phyloP scores from a whole-genome alignment of 2,797 vertebrate species.

The Arrhamphus sclerolepis region DNA sequence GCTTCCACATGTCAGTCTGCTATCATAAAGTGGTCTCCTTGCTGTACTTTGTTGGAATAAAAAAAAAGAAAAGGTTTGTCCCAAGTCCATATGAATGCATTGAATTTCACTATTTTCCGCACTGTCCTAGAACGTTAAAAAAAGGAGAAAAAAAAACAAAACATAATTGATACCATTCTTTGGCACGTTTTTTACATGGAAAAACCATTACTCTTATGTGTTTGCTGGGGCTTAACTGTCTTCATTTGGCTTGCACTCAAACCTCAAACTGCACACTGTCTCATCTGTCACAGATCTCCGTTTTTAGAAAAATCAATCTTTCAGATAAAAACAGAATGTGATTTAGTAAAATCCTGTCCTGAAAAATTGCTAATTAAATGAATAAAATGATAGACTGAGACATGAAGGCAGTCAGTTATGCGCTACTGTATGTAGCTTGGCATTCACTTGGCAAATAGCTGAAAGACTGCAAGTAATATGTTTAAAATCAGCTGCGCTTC shows the following conservation, averaged over 20 bases:
- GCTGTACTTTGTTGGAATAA: no score
- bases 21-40: conserved; percentile 31
- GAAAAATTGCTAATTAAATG: conserved; percentile 15
- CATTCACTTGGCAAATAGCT: not conserved
- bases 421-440: conserved; percentile 3
- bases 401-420: conserved; percentile 12
- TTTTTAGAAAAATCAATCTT: conserved; percentile 24
- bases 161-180: conserved; percentile 33
- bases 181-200: conserved; percentile 27
- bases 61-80: not conserved
- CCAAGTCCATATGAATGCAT: conserved; percentile 23
- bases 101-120: conserved; percentile 41
- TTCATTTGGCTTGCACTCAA: conserved; percentile 46
- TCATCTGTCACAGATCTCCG: conserved; percentile 27
- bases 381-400: conserved; percentile 32
- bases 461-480: no score
- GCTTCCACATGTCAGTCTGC: conserved; percentile 29
- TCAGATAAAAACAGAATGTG: conserved; percentile 14
- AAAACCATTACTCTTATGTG: conserved; percentile 25
- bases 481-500: no score
- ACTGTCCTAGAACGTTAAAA: conserved; percentile 17
- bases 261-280: conserved; percentile 33
- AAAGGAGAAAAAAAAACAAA: conserved; percentile 17
- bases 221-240: conserved; percentile 32
- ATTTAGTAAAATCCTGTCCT: conserved; percentile 19